A percentile compares a stretch with the other conserved stretches of the same genome.
These are phyloP conservation scores for Enteromius fasciolatus DNA, from an alignment of 2,797 vertebrate genomes.

Conservation along the genomic window DNA sequence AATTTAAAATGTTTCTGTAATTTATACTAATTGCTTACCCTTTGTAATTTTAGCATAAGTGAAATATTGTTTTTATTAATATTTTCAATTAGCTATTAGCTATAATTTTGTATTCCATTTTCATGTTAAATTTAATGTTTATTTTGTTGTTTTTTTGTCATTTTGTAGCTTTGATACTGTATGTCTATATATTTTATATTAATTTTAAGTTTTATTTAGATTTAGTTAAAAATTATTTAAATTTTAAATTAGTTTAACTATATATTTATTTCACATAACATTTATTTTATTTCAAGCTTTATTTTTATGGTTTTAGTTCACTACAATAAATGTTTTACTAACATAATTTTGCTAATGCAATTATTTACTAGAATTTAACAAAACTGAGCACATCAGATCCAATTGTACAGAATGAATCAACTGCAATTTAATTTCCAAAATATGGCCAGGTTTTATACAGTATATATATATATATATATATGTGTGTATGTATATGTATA, in stretches of 20 bases:
- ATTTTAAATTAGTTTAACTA: too few relatives aligned
- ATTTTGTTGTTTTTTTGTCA: not conserved
- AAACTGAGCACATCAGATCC: too few relatives aligned
- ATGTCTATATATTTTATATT: not conserved
- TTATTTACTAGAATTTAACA: not conserved
- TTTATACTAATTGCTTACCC: not conserved
- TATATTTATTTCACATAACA: too few relatives aligned
- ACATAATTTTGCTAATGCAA: not conserved
- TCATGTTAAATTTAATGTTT: not conserved
- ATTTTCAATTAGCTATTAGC: not conserved
- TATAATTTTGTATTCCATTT: not conserved
- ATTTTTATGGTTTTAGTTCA: too few relatives aligned
- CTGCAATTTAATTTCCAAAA: not conserved
- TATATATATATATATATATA: too few relatives aligned
- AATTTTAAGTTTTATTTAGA: not conserved
- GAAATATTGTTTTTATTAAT: not conserved
- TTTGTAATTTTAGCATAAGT: not conserved
- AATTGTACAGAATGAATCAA: too few relatives aligned
- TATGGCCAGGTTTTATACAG: not conserved
- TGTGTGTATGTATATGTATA: too few relatives aligned
- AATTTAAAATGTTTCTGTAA: not conserved
- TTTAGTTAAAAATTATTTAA: too few relatives aligned
- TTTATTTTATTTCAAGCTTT: too few relatives aligned
- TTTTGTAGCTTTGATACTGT: not conserved
- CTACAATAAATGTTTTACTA: not conserved